Evolutionary conservation across 2,113 vertebrate species (phyloP), one percentile per base, ranked within the genome.

Genomic region (Mastomys natalensis): DNA sequence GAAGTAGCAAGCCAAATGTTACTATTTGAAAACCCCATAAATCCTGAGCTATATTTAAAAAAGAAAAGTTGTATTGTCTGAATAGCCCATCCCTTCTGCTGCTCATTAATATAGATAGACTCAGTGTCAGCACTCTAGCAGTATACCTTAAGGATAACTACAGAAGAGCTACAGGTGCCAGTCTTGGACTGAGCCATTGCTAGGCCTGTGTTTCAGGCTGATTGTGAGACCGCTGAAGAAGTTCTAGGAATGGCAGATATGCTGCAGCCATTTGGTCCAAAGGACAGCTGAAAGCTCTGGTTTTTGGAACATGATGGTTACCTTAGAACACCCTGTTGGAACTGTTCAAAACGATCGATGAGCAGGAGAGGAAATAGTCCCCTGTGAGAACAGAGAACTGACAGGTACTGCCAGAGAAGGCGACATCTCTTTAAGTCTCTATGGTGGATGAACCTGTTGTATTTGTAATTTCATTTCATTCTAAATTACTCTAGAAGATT

Each of bases 21-120:
- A 99, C 98, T 99, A 99, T 98, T 99, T 97, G 99, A 99, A 99
- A 99, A 99, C 95, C 99, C 99, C 6, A 99, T 99, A 29, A 99
- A 99, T 98, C 99, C 99, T 45, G 98, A 99, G 97, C 99, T 99
- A 98, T 72, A 21, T 72, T n/a, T n/a, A n/a, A n/a, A 99, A 99
- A 8, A 73, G 37, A 99, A 98, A 99, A 98, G 93, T 99, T 99
- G 86, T 99, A 99, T 97, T 99, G 99, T 98, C 99, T 99, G 98
- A 99, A 99, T 98, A 99, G 99, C 98, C 99, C 99, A 7, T 99
- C 99, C 98, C 99, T 99, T 96, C 99, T 99, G 99, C 99, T 99
- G 99, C 99, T 99, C 98, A 99, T 99, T 98, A 99, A 99, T 98
- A 99, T 99, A 96, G 99, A 99, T 99, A 96, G 99, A 99, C 96